A percentile compares a stretch with the other conserved stretches of the same genome.
Conservation (phyloP, 1,140 invertebrate genomes). For the Drosophila kikkawai region DNA sequence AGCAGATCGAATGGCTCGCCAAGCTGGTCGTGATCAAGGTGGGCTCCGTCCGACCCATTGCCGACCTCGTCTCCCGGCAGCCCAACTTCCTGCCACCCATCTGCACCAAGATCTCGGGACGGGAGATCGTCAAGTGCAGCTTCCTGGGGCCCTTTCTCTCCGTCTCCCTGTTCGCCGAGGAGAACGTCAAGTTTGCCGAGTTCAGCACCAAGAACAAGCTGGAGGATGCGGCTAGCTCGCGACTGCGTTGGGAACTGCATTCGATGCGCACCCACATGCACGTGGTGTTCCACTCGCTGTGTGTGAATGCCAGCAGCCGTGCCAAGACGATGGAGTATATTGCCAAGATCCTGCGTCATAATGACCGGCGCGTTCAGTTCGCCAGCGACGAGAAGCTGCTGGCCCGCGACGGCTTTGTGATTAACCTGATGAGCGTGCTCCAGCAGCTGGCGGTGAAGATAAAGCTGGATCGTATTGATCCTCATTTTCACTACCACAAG, state of each 20-base stretch:
- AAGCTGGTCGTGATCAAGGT: slow-evolving; percentile 90
- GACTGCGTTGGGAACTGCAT: slow-evolving; percentile 87
- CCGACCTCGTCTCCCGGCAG: slow-evolving; percentile 90
- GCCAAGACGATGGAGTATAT: slow-evolving; percentile 92
- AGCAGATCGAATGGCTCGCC: slow-evolving; percentile 88
- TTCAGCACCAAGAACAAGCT: slow-evolving; percentile 86
- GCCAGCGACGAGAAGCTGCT: slow-evolving; percentile 94
- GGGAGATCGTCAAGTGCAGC: slow-evolving; percentile 93
- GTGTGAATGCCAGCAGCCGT: slow-evolving; percentile 91
- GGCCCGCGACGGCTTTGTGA: slow-evolving; percentile 96
- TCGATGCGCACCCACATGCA: slow-evolving; percentile 90
- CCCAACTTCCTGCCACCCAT: slow-evolving; percentile 91
- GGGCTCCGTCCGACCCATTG: slow-evolving; percentile 90
- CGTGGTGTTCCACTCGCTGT: slow-evolving; percentile 92
- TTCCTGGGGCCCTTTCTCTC: slow-evolving; percentile 96
- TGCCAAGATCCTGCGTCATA: slow-evolving; percentile 90
- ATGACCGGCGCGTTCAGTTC: slow-evolving; percentile 95
- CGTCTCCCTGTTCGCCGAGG: slow-evolving; percentile 96
- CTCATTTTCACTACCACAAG: slow-evolving; percentile 94
- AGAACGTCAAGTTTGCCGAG: slow-evolving; percentile 92
- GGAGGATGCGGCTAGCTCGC: slow-evolving; percentile 58
- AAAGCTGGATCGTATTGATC: slow-evolving; percentile 93
- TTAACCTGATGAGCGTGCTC: slow-evolving; percentile 96
- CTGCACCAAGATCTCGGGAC: slow-evolving; percentile 89
- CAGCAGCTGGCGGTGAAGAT: slow-evolving; percentile 95